Evolutionary conservation across 2,888 invertebrate species (phyloP).

Genomic region (Diloba caeruleocephala): DNA sequence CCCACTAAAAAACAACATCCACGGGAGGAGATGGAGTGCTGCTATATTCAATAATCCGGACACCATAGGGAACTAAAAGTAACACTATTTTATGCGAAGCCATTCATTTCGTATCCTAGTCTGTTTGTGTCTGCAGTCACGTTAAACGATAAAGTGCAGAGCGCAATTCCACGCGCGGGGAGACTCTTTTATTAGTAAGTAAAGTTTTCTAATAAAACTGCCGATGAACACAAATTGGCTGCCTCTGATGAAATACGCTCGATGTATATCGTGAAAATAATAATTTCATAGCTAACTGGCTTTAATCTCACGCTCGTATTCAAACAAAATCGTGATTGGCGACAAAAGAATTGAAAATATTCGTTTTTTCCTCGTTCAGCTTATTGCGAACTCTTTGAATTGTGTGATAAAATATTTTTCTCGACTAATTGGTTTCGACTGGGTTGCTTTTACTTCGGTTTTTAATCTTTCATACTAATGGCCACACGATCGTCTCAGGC

Average conservation of each 20-base stretch:
- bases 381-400: background rate
- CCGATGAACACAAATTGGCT: constrained; percentile 67
- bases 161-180: constrained; percentile 40
- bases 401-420: constrained; percentile 4
- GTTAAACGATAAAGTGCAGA: constrained; percentile 69
- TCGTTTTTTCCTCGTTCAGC: background rate
- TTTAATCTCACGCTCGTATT: constrained; percentile 4
- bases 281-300: constrained; percentile 8
- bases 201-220: constrained; percentile 74
- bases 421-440: background rate
- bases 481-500: no score
- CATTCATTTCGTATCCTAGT: constrained; percentile 20
- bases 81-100: constrained; percentile 15
- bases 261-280: constrained; percentile 20
- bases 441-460: no score
- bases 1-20: no score
- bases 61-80: constrained; percentile 17
- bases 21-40: no score
- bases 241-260: constrained; percentile 42
- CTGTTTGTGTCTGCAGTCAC: constrained; percentile 52
- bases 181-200: constrained; percentile 64
- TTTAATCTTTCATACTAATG: no score
- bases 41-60: no score
- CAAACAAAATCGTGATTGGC: background rate
- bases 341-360: constrained; percentile 10